phyloP scores from a whole-genome alignment of 1,140 invertebrate genomes.

The Halesus radiatus region DNA sequence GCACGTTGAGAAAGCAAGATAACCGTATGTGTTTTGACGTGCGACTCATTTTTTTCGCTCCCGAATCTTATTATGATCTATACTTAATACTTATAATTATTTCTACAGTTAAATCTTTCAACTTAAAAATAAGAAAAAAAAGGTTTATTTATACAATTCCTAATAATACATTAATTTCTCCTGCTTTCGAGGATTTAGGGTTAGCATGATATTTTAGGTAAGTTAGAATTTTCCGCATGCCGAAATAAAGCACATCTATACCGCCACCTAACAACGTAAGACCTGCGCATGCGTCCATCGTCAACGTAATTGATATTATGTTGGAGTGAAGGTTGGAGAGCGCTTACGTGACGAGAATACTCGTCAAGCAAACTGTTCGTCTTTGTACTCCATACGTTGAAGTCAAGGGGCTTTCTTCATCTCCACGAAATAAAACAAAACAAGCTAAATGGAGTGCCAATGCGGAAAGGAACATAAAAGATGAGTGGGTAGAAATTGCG shows the following conservation, averaged over 20 bases:
- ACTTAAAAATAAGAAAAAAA: too few relatives aligned
- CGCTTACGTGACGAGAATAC: slow-evolving; percentile 47
- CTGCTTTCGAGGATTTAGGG: too few relatives aligned
- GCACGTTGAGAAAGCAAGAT: too few relatives aligned
- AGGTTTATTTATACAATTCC: too few relatives aligned
- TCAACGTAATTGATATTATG: slow-evolving; percentile 55
- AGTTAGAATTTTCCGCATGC: background rate
- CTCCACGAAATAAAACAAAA: slow-evolving; percentile 7
- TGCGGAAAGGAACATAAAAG: background rate
- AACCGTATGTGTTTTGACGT: too few relatives aligned
- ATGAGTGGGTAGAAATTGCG: background rate
- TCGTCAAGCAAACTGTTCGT: background rate
- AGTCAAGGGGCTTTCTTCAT: slow-evolving; percentile 11
- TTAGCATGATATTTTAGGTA: background rate
- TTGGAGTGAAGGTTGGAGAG: slow-evolving; percentile 54
- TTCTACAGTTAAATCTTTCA: too few relatives aligned
- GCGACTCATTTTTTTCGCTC: too few relatives aligned
- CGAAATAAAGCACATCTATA: too few relatives aligned
- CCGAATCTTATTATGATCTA: too few relatives aligned
- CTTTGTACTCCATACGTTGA: slow-evolving; percentile 8
- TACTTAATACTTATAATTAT: too few relatives aligned
- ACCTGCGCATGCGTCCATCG: slow-evolving; percentile 18
- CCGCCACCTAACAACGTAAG: background rate
- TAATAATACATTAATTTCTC: too few relatives aligned
- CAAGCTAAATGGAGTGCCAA: background rate